Evolutionary conservation across 2,888 invertebrate genomes (phyloP).

Genomic region (Tridacna gigas): DNA sequence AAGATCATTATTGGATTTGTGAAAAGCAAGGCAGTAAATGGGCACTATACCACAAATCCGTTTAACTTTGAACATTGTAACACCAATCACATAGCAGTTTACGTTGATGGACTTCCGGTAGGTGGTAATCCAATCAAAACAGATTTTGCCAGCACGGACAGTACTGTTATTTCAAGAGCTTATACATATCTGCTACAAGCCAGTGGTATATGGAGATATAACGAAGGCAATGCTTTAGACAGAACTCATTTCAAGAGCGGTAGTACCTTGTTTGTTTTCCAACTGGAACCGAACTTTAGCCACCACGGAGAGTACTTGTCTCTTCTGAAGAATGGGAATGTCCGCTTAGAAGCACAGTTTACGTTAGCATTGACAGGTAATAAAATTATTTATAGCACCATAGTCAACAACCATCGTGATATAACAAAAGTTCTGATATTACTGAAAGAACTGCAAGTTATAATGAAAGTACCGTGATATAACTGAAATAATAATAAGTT

Average conservation of each 20-base stretch:
- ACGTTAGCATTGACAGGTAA: slow-evolving; percentile 10
- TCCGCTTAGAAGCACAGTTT: slow-evolving; percentile 28
- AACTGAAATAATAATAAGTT: too few relatives aligned
- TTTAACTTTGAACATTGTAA: slow-evolving; percentile 24
- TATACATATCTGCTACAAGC: slow-evolving; percentile 25
- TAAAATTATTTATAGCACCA: background rate
- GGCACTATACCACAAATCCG: slow-evolving; percentile 36
- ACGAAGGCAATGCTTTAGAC: slow-evolving; percentile 33
- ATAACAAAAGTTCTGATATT: too few relatives aligned
- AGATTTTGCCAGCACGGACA: background rate
- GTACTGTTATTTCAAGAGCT: slow-evolving; percentile 1
- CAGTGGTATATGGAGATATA: slow-evolving; percentile 33
- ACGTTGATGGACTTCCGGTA: slow-evolving; percentile 25
- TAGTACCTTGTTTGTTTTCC: slow-evolving; percentile 17
- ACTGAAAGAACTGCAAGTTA: too few relatives aligned
- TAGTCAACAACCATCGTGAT: background rate
- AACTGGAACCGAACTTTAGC: slow-evolving; percentile 6
- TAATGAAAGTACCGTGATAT: too few relatives aligned
- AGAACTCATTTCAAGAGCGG: too few relatives aligned
- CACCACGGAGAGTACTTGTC: slow-evolving; percentile 29
- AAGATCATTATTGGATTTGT: slow-evolving; percentile 42
- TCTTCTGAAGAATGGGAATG: slow-evolving; percentile 28
- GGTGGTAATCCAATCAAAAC: background rate
- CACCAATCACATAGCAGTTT: slow-evolving; percentile 25
- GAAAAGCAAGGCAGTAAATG: slow-evolving; percentile 39